These are phyloP conservation scores for Ceratosolen solmsi DNA, from an alignment of 1,140 invertebrate species.

Conservation along the genomic window DNA sequence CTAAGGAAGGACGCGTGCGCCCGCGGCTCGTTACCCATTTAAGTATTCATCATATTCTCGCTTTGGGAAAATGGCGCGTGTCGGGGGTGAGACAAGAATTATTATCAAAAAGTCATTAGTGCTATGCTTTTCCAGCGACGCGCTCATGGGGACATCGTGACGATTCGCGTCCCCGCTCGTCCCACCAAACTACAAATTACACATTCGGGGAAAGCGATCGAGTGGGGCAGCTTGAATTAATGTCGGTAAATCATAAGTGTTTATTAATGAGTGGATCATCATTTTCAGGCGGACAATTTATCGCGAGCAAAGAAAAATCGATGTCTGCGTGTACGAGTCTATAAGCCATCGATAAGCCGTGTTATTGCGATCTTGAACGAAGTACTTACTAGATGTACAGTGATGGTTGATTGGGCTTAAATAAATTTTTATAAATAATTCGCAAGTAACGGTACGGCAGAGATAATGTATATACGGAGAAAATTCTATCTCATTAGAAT, in stretches of 20 bases:
- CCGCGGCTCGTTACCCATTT: slow-evolving; percentile 52
- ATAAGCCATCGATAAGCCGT: background rate
- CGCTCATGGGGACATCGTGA: background rate
- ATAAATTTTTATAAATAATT: no score
- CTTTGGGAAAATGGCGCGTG: slow-evolving; percentile 22
- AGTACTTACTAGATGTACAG: background rate
- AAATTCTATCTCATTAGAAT: no score
- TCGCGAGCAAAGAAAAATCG: background rate
- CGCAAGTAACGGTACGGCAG: no score
- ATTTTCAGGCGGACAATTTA: slow-evolving; percentile 9
- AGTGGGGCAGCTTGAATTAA: background rate
- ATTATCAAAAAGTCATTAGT: slow-evolving; percentile 43
- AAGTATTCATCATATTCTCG: slow-evolving; percentile 51
- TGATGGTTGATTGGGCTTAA: no score
- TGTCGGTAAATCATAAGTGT: background rate
- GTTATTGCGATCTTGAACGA: background rate
- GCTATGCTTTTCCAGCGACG: background rate
- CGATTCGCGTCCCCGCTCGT: background rate
- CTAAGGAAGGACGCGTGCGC: slow-evolving; percentile 28
- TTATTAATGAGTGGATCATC: background rate
- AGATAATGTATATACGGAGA: no score
- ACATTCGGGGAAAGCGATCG: no score
- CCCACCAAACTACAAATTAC: background rate
- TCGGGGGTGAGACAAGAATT: background rate
- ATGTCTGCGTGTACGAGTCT: background rate